Conservation (phyloP, 1,140 invertebrate species). For the Limonius californicus region DNA sequence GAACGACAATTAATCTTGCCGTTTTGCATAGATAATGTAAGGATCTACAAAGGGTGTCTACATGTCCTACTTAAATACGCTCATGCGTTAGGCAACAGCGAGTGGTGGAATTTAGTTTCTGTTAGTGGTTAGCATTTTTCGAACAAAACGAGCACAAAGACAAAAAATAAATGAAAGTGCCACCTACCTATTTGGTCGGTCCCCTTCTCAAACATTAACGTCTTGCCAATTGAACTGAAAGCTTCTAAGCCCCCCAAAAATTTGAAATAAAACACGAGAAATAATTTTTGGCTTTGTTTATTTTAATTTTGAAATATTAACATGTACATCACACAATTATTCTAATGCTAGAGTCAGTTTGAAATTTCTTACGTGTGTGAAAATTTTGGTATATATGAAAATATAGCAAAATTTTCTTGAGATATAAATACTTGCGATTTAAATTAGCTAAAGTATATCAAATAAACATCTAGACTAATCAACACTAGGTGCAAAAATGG, state of each 20-base stretch:
- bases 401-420: constrained; percentile 41
- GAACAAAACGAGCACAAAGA: neutral
- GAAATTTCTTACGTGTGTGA: constrained; percentile 37
- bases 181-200: constrained; percentile 9
- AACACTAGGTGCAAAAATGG: constrained; percentile 41
- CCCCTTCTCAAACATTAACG: neutral
- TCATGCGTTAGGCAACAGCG: neutral
- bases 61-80: neutral
- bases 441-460: constrained; percentile 10
- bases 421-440: constrained; percentile 31
- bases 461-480: constrained; percentile 43
- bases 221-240: constrained; percentile 6
- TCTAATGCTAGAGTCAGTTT: constrained; percentile 38
- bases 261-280: constrained; percentile 22
- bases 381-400: constrained; percentile 43
- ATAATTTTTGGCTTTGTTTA: constrained; percentile 41
- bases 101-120: constrained; percentile 16
- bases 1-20: neutral
- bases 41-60: neutral
- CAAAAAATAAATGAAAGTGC: constrained; percentile 8
- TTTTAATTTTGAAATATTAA: constrained; percentile 48
- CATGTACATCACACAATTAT: constrained; percentile 49
- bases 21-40: neutral
- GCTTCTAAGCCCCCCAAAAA: neutral
- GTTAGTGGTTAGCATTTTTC: neutral